Evolutionary conservation across 2,888 invertebrate genomes (phyloP), one percentile per base, ranked within the genome.

Genomic region (Dryococelus australis): DNA sequence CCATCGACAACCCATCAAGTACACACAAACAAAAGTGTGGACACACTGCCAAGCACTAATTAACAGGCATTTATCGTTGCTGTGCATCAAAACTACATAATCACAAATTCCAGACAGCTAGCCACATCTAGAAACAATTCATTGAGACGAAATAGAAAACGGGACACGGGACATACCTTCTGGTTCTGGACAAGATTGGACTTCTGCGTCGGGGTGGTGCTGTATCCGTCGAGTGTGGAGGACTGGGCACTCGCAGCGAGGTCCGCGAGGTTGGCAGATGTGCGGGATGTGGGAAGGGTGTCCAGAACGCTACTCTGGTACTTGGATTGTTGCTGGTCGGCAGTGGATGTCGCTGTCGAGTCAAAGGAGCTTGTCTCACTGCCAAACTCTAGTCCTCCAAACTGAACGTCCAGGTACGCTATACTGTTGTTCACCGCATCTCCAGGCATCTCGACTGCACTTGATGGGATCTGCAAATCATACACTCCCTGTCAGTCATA

Each of bases 361-460:
- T 93, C 94, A 87, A 93, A 93, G 8, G 93, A 92, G 87, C 92
- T 93, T 24, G 94, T 93, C 89, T 94, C 94, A 86, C 93, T 93
- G 89, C 95, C 95, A 91, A 96, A 95, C 90, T 98, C 98, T 90
- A 98, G 94, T 5, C 96, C 98, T 53, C 98, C 98, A 93, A 99
- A 99, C 93, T 98, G 98, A 89, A 99, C 98, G 93, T 98, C 98
- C 90, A 99, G 94, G 92, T 96, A 96, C 89, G 94, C 95, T 89
- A 95, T 95, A 89, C 95, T 95, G 88, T 95, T 95, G 91, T 95
- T 96, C 24, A 95, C 93, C 88, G 96, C 94, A 91, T 98, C 98
- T 89, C 97, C 98, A 0, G 99, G 99, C 99, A 99, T 99, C 93
- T 99, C 99, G 79, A 99, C 99, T 35, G 99, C 98, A 87, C 96